A percentile compares a stretch with the other conserved stretches of the same genome.
Conservation (phyloP, 2,888 invertebrate species). For the Tenthredo scrophulariae region DNA sequence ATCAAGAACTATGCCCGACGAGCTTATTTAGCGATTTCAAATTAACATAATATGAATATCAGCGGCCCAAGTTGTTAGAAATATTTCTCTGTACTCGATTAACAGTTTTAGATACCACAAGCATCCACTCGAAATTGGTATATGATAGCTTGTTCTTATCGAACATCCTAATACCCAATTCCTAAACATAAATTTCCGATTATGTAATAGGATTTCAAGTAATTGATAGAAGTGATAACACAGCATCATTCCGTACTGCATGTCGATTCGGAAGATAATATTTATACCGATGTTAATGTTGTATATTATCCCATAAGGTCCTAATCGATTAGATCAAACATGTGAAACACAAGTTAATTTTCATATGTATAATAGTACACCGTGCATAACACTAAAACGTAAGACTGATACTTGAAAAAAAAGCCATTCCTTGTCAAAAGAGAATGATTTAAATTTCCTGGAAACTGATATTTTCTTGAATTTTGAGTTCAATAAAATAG, state of each 20-base stretch:
- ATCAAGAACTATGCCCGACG: slow-evolving; percentile 53
- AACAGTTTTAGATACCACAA: not conserved
- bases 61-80: not conserved
- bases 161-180: not conserved
- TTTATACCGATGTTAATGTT: not conserved
- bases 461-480: not conserved
- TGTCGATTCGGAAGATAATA: slow-evolving; percentile 2
- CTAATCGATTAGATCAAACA: slow-evolving; percentile 16
- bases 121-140: not conserved
- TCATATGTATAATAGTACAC: not conserved
- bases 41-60: slow-evolving; percentile 43
- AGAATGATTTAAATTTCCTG: not conserved
- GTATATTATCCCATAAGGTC: not conserved
- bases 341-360: not conserved
- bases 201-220: not conserved
- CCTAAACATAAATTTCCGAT: not conserved
- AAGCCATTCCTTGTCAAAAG: slow-evolving; percentile 14
- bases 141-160: not conserved
- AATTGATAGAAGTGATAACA: not conserved
- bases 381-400: slow-evolving; percentile 18
- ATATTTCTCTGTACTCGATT: not conserved
- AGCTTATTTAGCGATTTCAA: slow-evolving; percentile 37
- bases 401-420: slow-evolving; percentile 41
- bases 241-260: slow-evolving; percentile 24
- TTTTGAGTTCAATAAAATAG: not conserved